Evolutionary conservation across 2,888 invertebrate species (phyloP), one percentile per base, ranked within the genome.

Genomic region (Leptodirus hochenwartii): DNA sequence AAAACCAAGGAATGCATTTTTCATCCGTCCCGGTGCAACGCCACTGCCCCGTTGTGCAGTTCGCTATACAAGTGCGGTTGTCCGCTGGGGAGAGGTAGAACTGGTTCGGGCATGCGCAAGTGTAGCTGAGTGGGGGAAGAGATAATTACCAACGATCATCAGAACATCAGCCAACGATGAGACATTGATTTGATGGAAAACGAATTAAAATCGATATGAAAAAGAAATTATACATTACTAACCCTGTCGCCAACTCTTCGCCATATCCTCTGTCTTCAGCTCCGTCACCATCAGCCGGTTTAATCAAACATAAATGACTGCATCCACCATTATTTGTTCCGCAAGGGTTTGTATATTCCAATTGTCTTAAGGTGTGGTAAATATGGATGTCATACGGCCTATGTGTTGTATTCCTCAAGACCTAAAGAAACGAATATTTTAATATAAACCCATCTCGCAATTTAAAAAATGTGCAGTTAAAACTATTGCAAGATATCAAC

Each of bases 71-170:
- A 2, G 84, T 90, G n/a, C 20, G 20, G n/a, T 8, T 8, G 12
- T 69, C 69, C 49, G 91, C 82, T 25, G 70, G 58, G 0, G 75
- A 68, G 30, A 93, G 54, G 41, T 76, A 73, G 58, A 85, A 98
- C 47, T 91, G 87, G 54, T 96, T 91, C 0, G 98, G 96, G 53
- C 98, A 98, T 2, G 78, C 78, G 49, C 98, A 98, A 37, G 71
- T 76, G 51, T 67, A 82, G 1, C 69, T 67, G 0, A n/a, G n/a
- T n/a, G n/a, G n/a, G n/a, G n/a, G n/a, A n/a, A n/a, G n/a, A n/a
- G n/a, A n/a, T n/a, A n/a, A n/a, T n/a, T n/a, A n/a, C n/a, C n/a
- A n/a, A n/a, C n/a, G n/a, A n/a, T n/a, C n/a, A n/a, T n/a, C n/a
- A n/a, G n/a, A n/a, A n/a, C n/a, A n/a, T n/a, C n/a, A n/a, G n/a